These are phyloP conservation scores for Macrostomum lignano DNA, from an alignment of 1,140 invertebrate species.

Conservation along the genomic window DNA sequence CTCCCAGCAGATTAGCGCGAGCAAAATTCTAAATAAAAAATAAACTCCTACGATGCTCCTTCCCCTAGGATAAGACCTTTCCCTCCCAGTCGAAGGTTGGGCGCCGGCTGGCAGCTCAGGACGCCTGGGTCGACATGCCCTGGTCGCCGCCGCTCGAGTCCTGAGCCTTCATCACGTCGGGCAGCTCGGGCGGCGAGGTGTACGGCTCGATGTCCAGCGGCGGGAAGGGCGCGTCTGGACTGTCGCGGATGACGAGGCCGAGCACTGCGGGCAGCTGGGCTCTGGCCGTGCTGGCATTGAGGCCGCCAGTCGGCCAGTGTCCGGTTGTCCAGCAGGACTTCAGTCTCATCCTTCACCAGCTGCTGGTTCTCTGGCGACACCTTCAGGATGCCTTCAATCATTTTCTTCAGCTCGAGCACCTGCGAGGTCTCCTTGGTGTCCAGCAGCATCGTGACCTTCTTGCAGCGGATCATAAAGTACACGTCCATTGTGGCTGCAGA, in stretches of 20 bases:
- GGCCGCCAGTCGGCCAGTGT: conserved; percentile 58
- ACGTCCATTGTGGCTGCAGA: no score
- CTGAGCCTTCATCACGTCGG: conserved; percentile 83
- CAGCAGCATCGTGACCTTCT: conserved; percentile 86
- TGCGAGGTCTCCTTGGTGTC: conserved; percentile 80
- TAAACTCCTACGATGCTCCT: no score
- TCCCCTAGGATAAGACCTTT: no score
- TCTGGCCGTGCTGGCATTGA: conserved; percentile 55
- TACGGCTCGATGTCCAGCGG: conserved; percentile 57
- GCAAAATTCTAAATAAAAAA: no score
- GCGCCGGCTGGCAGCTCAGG: no score
- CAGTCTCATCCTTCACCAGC: conserved; percentile 55
- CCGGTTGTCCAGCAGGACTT: conserved; percentile 52
- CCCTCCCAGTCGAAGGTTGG: no score
- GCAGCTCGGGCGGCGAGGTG: conserved; percentile 73
- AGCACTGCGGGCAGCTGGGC: conserved; percentile 68
- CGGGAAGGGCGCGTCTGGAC: conserved; percentile 47
- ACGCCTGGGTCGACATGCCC: no score
- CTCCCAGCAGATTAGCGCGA: no score
- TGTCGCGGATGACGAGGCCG: conserved; percentile 40
- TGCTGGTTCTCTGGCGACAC: conserved; percentile 54
- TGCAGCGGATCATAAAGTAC: conserved; percentile 81
- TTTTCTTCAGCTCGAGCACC: conserved; percentile 70
- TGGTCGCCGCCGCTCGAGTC: conserved; percentile 35
- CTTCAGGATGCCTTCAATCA: conserved; percentile 76